Conservation (phyloP, 2,113 vertebrate species). For the Eonycteris spelaea region DNA sequence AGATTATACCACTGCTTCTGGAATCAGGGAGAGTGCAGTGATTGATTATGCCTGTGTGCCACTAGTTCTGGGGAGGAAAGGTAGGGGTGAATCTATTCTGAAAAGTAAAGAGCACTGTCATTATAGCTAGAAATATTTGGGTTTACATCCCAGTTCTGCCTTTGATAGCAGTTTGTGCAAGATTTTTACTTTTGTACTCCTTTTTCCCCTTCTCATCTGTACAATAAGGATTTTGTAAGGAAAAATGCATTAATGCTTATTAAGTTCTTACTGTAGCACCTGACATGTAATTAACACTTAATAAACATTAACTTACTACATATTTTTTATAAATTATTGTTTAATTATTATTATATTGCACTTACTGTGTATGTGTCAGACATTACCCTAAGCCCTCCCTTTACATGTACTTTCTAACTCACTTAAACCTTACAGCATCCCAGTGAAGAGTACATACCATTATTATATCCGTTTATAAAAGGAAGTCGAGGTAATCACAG, state of each 20-base stretch:
- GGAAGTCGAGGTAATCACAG: neutral
- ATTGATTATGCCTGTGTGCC: neutral
- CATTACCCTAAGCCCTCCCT: neutral
- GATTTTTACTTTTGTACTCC: neutral
- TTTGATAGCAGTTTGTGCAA: neutral
- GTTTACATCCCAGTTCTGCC: neutral
- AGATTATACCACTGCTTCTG: neutral
- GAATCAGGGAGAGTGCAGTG: neutral
- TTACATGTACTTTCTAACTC: neutral
- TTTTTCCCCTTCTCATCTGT: neutral
- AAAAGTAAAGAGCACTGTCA: neutral
- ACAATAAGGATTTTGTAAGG: neutral
- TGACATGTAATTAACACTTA: conserved; percentile 18
- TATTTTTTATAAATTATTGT: neutral
- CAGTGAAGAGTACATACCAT: neutral
- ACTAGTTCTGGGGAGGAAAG: neutral
- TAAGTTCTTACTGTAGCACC: neutral
- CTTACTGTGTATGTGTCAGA: neutral
- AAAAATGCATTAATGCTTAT: neutral
- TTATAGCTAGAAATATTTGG: neutral
- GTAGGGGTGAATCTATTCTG: neutral
- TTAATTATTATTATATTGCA: too few species aligned
- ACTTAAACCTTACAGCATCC: neutral
- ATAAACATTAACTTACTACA: neutral
- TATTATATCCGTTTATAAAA: neutral